Conservation (phyloP, 30 jellyfish, hydroid and myxozoan genomes). For the Clytia hemisphaerica region DNA sequence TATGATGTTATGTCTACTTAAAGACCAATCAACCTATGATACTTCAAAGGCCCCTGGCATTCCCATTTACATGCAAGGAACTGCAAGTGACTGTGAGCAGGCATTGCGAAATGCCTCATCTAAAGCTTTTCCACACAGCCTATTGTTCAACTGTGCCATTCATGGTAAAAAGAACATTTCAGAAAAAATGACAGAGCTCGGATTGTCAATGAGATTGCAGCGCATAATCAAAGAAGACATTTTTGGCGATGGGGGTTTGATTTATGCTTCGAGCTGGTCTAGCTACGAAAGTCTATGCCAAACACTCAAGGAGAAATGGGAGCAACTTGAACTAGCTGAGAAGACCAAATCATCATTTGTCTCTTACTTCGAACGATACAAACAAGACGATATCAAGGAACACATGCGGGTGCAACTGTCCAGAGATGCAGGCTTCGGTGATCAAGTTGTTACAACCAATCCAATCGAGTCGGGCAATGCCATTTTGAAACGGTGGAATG, state of each 20-base stretch:
- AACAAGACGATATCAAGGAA: background rate
- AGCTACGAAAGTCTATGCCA: no score
- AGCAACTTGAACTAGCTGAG: background rate
- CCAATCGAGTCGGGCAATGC: background rate
- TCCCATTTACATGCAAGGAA: conserved; percentile 11
- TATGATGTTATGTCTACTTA: conserved; percentile 15
- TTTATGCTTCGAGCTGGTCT: no score
- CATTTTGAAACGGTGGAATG: background rate
- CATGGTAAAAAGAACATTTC: no score
- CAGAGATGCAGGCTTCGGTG: background rate
- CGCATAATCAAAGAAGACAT: no score
- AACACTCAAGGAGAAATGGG: no score
- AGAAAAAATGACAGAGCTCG: no score
- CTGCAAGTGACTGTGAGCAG: background rate
- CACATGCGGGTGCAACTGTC: conserved; percentile 2
- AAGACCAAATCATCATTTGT: background rate
- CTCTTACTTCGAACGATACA: conserved; percentile 1
- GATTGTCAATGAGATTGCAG: no score
- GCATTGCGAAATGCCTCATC: background rate
- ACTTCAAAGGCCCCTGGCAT: conserved; percentile 18
- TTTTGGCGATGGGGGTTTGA: no score
- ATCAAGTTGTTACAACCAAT: background rate
- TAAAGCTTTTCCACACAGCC: background rate
- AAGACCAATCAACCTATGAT: conserved; percentile 12
- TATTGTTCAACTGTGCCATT: no score